Base-by-base conservation (phyloP, 2,113 vertebrate genomes). In the Cebus imitator region DNA sequence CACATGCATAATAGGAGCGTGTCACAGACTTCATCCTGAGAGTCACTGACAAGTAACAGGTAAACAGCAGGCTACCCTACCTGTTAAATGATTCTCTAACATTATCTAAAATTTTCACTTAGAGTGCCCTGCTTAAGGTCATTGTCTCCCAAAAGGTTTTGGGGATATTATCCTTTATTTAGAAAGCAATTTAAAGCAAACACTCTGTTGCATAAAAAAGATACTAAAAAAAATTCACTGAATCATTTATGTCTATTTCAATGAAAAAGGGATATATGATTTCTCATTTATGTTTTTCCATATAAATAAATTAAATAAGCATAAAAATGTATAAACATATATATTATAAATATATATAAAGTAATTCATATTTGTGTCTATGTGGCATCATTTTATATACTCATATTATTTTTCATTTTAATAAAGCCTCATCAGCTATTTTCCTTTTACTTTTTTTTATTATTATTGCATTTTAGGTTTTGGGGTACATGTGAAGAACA, bases 401-500 rank as follows among this genome's bases (percentile, higher is more conserved):
- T 95, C 20, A 70, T 6, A 52, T 30, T 82, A 14, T 73, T 96
- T 94, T 81, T 30, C 13, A 43, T 45, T 97, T 96, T 50, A 61
- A 17, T 18, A 61, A 89, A 90, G 7, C 25, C n/a, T 72, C 43
- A 21, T 95, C 80, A 73, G 17, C 76, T 43, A 18, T 40, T 88
- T 95, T 21, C 30, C 68, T 55, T 66, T 96, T 81, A 11, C 21
- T 43, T 30, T 84, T 32, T 40, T 40, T 40, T 40, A 40, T 40
- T 40, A 40, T 40, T 40, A 40, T 40, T 40, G 37, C 37, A 40
- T 40, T 40, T 40, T 40, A 40, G 37, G 37, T 40, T 40, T 40
- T 40, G 37, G 37, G 37, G 37, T 40, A 40, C 37, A 40, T 40
- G 37, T 40, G 37, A 40, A 40, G 37, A 40, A 40, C 37, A 40